Evolutionary conservation across 2,113 vertebrate species (phyloP).

Genomic region (Ammodytes dubius): DNA sequence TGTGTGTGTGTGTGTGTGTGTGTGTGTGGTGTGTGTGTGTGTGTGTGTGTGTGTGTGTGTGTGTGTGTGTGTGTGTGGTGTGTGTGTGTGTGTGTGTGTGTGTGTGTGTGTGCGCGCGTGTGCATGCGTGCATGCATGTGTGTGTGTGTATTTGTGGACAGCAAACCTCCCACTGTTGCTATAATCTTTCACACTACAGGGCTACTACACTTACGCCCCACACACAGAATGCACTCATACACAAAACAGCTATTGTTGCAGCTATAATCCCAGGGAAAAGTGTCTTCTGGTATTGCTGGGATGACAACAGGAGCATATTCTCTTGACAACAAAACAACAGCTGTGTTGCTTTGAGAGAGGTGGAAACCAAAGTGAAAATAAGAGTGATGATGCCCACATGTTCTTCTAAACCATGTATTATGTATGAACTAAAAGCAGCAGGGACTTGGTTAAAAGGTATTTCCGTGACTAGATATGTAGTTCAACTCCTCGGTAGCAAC

Average conservation of each 20-base stretch:
- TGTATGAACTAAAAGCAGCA: too few species aligned
- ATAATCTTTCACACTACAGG: constrained; percentile 46
- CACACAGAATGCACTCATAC: constrained; percentile 5
- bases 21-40: constrained; percentile 12
- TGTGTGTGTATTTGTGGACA: constrained; percentile 32
- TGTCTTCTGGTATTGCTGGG: constrained; percentile 20
- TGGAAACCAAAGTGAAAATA: constrained; percentile 21
- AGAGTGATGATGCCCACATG: not conserved
- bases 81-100: constrained; percentile 31
- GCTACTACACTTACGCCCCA: constrained; percentile 32
- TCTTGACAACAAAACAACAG: constrained; percentile 17
- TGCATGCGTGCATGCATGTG: constrained; percentile 28
- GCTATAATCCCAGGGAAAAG: constrained; percentile 28
- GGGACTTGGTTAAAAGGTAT: too few species aligned
- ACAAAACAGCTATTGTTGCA: constrained; percentile 21
- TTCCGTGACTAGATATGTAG: too few species aligned
- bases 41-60: constrained; percentile 26
- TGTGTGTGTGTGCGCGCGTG: constrained; percentile 21
- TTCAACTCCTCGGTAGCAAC: too few species aligned
- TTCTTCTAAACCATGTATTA: not conserved
- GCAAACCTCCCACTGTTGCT: constrained; percentile 46
- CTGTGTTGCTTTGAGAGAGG: constrained; percentile 6
- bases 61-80: constrained; percentile 25
- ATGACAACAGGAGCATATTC: constrained; percentile 44
- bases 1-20: constrained; percentile 32